phyloP scores from a whole-genome alignment of 2,888 invertebrate species.

The Hirtodrosophila confusa region DNA sequence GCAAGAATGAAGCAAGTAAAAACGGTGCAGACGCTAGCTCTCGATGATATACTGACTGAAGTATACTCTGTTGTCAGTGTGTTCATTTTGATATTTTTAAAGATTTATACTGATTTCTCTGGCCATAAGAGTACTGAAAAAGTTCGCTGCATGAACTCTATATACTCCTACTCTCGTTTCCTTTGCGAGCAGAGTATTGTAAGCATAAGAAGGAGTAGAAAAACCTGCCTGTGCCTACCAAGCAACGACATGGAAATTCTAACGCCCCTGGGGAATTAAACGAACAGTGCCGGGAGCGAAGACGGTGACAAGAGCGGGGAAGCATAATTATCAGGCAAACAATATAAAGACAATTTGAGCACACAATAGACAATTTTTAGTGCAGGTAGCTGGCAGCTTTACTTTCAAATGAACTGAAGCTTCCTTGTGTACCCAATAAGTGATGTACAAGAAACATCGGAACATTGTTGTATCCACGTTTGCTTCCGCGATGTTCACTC shows the following conservation, averaged over 20 bases:
- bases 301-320: not conserved
- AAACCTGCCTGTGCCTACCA: slow-evolving; percentile 9
- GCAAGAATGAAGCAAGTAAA: slow-evolving; percentile 13
- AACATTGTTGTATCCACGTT: no score
- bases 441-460: no score
- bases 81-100: no score
- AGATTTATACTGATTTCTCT: no score
- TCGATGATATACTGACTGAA: no score
- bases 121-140: no score
- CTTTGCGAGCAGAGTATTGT: no score
- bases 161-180: no score
- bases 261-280: slow-evolving; percentile 60
- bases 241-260: slow-evolving; percentile 22
- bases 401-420: slow-evolving; percentile 2
- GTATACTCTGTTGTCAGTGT: no score
- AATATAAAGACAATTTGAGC: slow-evolving; percentile 37
- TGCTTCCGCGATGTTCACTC: no score
- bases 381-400: slow-evolving; percentile 30
- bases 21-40: not conserved
- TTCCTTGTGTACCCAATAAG: no score
- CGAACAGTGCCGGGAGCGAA: not conserved
- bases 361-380: slow-evolving; percentile 25
- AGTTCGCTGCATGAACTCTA: no score
- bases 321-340: slow-evolving; percentile 46
- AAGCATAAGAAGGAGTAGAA: not conserved